Base-by-base conservation (phyloP, 2,113 vertebrate species). In the Riparia riparia region DNA sequence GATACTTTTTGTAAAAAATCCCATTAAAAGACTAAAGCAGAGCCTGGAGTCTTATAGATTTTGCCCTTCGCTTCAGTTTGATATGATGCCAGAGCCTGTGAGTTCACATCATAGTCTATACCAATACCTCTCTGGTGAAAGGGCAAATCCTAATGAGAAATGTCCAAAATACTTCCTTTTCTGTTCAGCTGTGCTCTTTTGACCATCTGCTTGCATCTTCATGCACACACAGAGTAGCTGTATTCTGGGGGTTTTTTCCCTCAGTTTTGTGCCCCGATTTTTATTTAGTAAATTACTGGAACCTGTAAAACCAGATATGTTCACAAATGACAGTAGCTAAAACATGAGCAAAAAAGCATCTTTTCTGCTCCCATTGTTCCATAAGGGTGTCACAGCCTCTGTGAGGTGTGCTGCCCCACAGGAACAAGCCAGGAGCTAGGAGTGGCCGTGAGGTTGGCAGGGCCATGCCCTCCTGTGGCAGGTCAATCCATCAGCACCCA, bases 401-500 rank as follows among this genome's bases (percentile, higher is more conserved):
- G 24, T 26, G 44, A 17, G 10, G 8, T 14, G 8, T 45, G 12
- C 41, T 70, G 50, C 24, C 28, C 25, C 32, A 22, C 0, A 3
- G 28, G 25, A 42, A 5, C 0, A 3, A 74, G 25, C 16, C 20
- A 26, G 20, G 24, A 84, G 18, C 32, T 25, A 21, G 26, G 42
- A 37, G 16, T 28, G 54, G 18, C 32, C 0, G 0, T 45, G 24
- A 65, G 31, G 37, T 17, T 4, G 2, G 26, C 2, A 9, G 42
- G 6, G 42, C n/a, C 5, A 0, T 65, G 21, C 14, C 10, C 10
- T 70, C 11, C 32, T 32, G 1, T 0, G 8, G 8, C 14, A 24
- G 18, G n/a, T 47, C 41, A 41, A 5, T 31, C 21, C 45, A 44
- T 19, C 31, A 50, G 16, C 34, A 56, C 4, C 16, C 56, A 70